Conservation (phyloP, 2,797 vertebrate species). For the Brachyrhaphis roseni region DNA sequence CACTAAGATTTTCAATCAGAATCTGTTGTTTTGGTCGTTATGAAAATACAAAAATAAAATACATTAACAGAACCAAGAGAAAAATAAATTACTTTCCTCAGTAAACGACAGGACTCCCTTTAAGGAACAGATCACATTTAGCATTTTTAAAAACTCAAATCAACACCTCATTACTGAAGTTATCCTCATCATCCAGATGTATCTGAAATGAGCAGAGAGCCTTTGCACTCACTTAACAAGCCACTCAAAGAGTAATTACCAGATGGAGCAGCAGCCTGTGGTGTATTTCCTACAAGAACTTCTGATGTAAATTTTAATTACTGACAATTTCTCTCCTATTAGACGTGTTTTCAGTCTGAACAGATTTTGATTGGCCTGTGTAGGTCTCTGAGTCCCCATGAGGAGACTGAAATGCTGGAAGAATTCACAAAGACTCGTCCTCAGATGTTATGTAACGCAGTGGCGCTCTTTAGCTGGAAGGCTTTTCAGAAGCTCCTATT, state of each 20-base stretch:
- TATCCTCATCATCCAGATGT: conserved; percentile 45
- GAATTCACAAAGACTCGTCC: conserved; percentile 22
- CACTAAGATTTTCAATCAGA: conserved; percentile 72
- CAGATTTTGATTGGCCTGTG: conserved; percentile 51
- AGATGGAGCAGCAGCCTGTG: conserved; percentile 70
- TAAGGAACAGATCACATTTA: conserved; percentile 26
- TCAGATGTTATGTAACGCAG: conserved; percentile 8
- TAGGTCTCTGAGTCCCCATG: conserved; percentile 48
- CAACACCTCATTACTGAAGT: conserved; percentile 41
- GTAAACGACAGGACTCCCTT: not conserved
- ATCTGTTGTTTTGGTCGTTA: conserved; percentile 56
- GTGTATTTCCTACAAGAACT: conserved; percentile 62
- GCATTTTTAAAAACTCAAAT: conserved; percentile 35
- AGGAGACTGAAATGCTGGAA: conserved; percentile 25
- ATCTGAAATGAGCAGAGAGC: conserved; percentile 55
- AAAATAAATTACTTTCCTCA: not conserved
- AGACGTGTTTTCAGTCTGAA: conserved; percentile 48
- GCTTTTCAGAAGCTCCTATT: conserved; percentile 5
- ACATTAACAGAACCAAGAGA: not conserved
- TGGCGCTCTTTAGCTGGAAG: conserved; percentile 2
- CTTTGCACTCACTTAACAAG: conserved; percentile 59
- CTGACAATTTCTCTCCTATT: conserved; percentile 60
- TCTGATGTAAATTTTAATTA: conserved; percentile 73
- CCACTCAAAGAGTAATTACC: conserved; percentile 68
- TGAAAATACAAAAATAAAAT: conserved; percentile 38